Evolutionary conservation across 2,888 invertebrate species (phyloP).

Genomic region (Caradrina kadenii): DNA sequence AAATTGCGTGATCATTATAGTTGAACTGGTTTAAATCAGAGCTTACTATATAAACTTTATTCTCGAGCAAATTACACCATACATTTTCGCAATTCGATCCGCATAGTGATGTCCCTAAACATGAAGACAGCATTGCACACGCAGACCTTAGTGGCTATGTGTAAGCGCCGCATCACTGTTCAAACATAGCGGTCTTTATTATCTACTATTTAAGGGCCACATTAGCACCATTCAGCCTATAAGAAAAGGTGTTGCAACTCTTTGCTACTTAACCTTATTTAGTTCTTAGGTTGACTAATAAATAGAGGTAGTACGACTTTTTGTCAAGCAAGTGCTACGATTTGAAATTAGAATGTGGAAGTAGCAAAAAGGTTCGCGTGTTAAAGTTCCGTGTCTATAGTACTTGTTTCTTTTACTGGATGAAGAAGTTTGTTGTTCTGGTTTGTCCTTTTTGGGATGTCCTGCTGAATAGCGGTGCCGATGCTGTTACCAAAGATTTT

Average conservation of each 20-base stretch:
- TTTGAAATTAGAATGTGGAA: slow-evolving; percentile 38
- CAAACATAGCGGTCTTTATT: slow-evolving; percentile 45
- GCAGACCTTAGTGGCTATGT: slow-evolving; percentile 56
- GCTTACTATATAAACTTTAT: slow-evolving; percentile 1
- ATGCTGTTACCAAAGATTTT: background rate
- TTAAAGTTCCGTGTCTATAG: slow-evolving; percentile 5
- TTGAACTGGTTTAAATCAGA: background rate
- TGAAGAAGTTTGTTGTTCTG: slow-evolving; percentile 15
- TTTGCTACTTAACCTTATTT: slow-evolving; percentile 54
- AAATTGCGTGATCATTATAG: background rate
- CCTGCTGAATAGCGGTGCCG: background rate
- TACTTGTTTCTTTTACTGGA: background rate
- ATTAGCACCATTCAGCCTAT: slow-evolving; percentile 40
- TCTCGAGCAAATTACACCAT: slow-evolving; percentile 51
- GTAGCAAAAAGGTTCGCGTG: slow-evolving; percentile 26
- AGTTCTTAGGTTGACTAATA: slow-evolving; percentile 11
- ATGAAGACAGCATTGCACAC: slow-evolving; percentile 48
- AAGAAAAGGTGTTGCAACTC: slow-evolving; percentile 43
- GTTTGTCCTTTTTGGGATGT: background rate
- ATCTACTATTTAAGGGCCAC: slow-evolving; percentile 47
- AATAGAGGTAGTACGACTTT: background rate
- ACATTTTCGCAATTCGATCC: slow-evolving; percentile 67
- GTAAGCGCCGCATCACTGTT: slow-evolving; percentile 50
- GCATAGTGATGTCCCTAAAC: slow-evolving; percentile 71
- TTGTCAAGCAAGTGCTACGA: slow-evolving; percentile 4